Evolutionary conservation across 2,113 vertebrate species (phyloP).

Genomic region (Patagioenas fasciata): DNA sequence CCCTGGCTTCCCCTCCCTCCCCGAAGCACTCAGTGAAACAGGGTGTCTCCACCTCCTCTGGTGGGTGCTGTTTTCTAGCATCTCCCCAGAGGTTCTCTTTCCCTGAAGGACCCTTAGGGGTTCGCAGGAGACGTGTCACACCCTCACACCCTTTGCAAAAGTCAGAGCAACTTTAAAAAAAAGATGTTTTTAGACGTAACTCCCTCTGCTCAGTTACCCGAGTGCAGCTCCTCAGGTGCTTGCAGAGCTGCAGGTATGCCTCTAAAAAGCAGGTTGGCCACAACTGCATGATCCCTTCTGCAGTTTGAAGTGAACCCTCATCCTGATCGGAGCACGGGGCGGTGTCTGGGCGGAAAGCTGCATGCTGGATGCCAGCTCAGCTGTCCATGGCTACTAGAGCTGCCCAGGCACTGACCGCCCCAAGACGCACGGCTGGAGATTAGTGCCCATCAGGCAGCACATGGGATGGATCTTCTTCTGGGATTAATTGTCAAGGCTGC

Average conservation of each 20-base stretch:
- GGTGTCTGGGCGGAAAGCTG: neutral
- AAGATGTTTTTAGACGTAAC: neutral
- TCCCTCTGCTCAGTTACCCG: neutral
- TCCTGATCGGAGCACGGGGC: neutral
- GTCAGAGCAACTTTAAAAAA: neutral
- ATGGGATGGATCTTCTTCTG: neutral
- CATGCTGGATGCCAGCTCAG: neutral
- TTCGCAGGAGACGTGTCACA: neutral
- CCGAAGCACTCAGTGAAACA: neutral
- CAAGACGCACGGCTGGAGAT: no score
- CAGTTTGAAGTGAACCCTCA: neutral
- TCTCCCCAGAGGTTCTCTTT: neutral
- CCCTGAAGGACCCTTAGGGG: no score
- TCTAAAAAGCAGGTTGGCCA: neutral
- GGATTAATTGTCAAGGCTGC: neutral
- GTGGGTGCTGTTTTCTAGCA: neutral
- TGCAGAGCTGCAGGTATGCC: neutral
- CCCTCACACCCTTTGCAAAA: neutral
- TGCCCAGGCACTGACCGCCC: accelerated
- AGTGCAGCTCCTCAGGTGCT: neutral
- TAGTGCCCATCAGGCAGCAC: neutral
- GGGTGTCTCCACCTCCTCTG: neutral
- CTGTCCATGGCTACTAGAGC: neutral
- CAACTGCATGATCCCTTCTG: neutral
- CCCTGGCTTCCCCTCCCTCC: neutral